A percentile compares a stretch with the other conserved stretches of the same genome.
These are phyloP conservation scores for Cyanoramphus novaezelandiae DNA, from an alignment of 2,113 vertebrate species.

Conservation along the genomic window DNA sequence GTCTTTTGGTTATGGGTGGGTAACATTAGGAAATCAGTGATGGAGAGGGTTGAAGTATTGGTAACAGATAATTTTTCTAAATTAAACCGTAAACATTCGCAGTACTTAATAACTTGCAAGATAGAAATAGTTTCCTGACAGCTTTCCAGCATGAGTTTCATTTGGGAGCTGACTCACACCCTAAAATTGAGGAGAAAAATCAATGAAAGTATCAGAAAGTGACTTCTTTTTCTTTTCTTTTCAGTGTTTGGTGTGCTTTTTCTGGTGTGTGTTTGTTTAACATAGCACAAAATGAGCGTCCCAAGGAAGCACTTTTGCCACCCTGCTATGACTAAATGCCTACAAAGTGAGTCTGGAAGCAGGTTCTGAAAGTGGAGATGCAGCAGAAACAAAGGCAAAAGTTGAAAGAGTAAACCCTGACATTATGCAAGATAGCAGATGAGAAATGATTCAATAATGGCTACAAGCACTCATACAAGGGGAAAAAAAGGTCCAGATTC, in stretches of 20 bases:
- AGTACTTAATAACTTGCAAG: not conserved
- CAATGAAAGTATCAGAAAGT: not conserved
- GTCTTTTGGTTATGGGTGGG: not conserved
- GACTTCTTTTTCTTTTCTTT: not conserved
- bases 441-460: constrained; percentile 38
- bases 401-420: not conserved
- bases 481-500: not conserved
- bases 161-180: not conserved
- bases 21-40: not conserved
- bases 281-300: not conserved
- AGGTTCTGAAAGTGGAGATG: constrained; percentile 15
- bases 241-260: not conserved
- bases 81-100: not conserved
- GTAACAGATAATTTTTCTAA: constrained; percentile 16
- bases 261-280: not conserved
- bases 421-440: constrained; percentile 4
- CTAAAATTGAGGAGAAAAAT: not conserved
- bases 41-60: not conserved
- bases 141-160: constrained; percentile 8
- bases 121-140: constrained; percentile 1
- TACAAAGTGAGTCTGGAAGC: constrained; percentile 10
- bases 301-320: not conserved
- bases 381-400: constrained; percentile 14
- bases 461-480: not conserved
- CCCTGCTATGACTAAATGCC: not conserved